phyloP scores from a whole-genome alignment of 1,140 invertebrate genomes.

The Telenomus remus region DNA sequence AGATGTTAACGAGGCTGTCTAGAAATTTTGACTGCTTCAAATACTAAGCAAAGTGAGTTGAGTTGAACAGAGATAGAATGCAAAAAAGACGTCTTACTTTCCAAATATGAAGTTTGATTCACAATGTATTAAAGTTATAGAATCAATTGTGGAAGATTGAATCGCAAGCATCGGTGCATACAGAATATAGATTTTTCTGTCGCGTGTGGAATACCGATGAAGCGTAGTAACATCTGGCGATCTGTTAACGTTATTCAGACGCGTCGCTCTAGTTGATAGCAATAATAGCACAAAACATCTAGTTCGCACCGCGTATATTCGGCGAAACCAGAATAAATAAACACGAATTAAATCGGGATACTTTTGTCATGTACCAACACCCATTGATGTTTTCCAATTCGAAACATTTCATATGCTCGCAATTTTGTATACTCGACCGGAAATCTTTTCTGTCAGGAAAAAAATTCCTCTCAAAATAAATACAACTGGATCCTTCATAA shows the following conservation, averaged over 20 bases:
- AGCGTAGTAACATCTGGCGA: constrained; percentile 71
- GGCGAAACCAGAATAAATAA: constrained; percentile 71
- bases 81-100: constrained; percentile 58
- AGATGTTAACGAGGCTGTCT: too few species aligned
- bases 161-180: constrained; percentile 60
- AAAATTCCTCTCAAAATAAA: too few species aligned
- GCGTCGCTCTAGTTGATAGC: constrained; percentile 56
- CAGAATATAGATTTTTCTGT: constrained; percentile 67
- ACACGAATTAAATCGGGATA: constrained; percentile 73
- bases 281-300: constrained; percentile 56
- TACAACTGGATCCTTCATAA: too few species aligned
- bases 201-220: constrained; percentile 65
- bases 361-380: constrained; percentile 46
- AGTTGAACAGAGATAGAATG: not conserved
- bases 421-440: too few species aligned
- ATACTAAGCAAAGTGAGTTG: too few species aligned
- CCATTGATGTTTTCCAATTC: too few species aligned
- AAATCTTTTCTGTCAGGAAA: too few species aligned
- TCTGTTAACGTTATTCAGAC: constrained; percentile 69
- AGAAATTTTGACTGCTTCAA: too few species aligned
- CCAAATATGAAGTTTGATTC: constrained; percentile 60
- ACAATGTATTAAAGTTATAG: constrained; percentile 59
- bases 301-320: constrained; percentile 57
- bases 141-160: constrained; percentile 59
- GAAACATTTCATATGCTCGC: not conserved